Evolutionary conservation across 2,113 vertebrate species (phyloP).

Genomic region (Zonotrichia leucophrys): DNA sequence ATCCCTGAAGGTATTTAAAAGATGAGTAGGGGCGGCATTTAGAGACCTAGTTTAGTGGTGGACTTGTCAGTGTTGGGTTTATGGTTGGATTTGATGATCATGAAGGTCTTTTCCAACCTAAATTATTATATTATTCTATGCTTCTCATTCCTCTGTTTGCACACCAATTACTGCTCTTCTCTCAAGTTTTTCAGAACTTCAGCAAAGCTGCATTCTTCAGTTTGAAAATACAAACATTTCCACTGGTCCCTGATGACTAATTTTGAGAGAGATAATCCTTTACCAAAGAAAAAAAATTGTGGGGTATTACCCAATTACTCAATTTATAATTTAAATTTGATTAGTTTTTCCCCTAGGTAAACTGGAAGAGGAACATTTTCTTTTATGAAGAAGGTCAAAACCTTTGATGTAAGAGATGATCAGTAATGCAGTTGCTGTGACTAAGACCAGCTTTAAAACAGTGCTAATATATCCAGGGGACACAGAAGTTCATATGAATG

Average conservation of each 20-base stretch:
- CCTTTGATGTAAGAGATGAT: background rate
- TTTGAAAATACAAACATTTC: background rate
- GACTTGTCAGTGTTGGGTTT: background rate
- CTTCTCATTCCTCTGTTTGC: background rate
- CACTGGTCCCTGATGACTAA: background rate
- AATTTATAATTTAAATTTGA: background rate
- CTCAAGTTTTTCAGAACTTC: background rate
- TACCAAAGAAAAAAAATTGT: background rate
- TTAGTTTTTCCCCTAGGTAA: background rate
- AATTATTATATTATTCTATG: background rate
- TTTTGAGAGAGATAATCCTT: background rate
- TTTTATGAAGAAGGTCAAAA: background rate
- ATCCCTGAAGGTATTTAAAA: background rate
- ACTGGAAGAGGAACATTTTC: background rate
- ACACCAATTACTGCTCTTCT: background rate
- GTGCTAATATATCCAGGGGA: background rate
- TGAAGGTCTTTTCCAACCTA: background rate
- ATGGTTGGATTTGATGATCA: background rate
- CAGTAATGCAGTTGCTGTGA: background rate
- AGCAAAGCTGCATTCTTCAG: background rate
- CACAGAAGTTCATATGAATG: background rate
- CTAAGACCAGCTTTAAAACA: background rate
- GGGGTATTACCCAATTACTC: background rate
- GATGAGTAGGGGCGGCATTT: background rate
- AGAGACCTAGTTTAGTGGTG: background rate